These are phyloP conservation scores for Geotrypetes seraphini DNA, from an alignment of 2,797 vertebrate species.

Conservation along the genomic window DNA sequence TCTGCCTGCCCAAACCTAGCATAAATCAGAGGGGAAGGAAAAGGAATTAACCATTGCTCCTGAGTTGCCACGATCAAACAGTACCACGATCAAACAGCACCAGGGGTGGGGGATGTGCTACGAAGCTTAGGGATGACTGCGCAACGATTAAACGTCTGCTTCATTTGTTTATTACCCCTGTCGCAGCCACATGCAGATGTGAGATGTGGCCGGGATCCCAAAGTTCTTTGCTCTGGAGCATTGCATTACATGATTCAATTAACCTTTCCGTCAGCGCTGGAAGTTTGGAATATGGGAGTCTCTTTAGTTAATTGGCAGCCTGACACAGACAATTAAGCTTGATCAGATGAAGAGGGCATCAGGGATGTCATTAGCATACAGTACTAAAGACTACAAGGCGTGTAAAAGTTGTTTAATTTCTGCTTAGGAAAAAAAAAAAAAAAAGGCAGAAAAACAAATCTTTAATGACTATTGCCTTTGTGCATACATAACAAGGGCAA, in stretches of 20 bases:
- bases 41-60: too few species aligned
- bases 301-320: conserved; percentile 71
- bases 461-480: conserved; percentile 19
- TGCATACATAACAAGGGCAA: conserved; percentile 45
- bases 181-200: too few species aligned
- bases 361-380: conserved; percentile 60
- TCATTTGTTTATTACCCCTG: conserved; percentile 37
- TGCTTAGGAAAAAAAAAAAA: conserved; percentile 42
- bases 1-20: too few species aligned
- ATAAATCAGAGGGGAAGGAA: too few species aligned
- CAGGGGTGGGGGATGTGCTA: too few species aligned
- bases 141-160: conserved; percentile 32
- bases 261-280: conserved; percentile 66
- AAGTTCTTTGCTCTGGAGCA: conserved; percentile 49
- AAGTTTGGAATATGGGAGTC: conserved; percentile 53
- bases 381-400: conserved; percentile 49
- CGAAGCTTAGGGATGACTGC: too few species aligned
- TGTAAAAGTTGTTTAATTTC: conserved; percentile 66
- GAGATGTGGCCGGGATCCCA: conserved; percentile 44
- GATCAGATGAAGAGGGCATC: conserved; percentile 66
- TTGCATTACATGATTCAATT: conserved; percentile 74
- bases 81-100: too few species aligned
- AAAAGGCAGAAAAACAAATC: conserved; percentile 24
- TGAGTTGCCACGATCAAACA: too few species aligned
- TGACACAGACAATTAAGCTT: conserved; percentile 75